A percentile compares a stretch with the other conserved stretches of the same genome.
phyloP scores from a whole-genome alignment of 2,888 invertebrate species.

The Sesia apiformis region DNA sequence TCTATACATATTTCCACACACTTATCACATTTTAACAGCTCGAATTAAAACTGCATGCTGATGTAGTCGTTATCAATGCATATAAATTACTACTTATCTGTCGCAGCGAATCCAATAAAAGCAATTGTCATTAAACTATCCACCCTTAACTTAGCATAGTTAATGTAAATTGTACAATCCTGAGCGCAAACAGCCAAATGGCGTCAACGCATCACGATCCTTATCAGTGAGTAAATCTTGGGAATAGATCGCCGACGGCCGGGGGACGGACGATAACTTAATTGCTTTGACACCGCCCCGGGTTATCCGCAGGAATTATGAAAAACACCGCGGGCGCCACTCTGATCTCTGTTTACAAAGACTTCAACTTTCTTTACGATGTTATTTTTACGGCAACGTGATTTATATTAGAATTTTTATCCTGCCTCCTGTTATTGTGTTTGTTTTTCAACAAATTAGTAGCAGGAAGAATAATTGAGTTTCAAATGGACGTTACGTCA shows the following conservation, averaged over 20 bases:
- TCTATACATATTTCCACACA: not conserved
- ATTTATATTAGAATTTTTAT: not conserved
- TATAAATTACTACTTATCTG: slow-evolving; percentile 53
- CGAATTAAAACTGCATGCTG: slow-evolving; percentile 28
- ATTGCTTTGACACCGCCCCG: slow-evolving; percentile 47
- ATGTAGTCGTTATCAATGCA: slow-evolving; percentile 32
- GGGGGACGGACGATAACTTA: slow-evolving; percentile 53
- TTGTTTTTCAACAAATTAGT: slow-evolving; percentile 30
- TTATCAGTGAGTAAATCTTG: slow-evolving; percentile 57
- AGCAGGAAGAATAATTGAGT: not conserved
- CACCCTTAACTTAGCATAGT: slow-evolving; percentile 40
- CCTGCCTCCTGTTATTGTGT: not conserved
- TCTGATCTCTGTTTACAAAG: slow-evolving; percentile 5
- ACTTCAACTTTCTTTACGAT: not conserved
- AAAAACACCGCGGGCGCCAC: slow-evolving; percentile 19
- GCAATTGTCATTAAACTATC: slow-evolving; percentile 56
- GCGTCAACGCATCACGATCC: slow-evolving; percentile 57
- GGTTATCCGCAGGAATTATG: slow-evolving; percentile 37
- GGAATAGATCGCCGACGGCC: slow-evolving; percentile 45
- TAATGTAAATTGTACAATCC: slow-evolving; percentile 65
- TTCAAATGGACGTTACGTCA: not conserved
- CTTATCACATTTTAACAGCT: slow-evolving; percentile 25
- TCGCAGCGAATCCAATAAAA: slow-evolving; percentile 40
- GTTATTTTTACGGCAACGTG: not conserved
- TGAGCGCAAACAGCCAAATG: slow-evolving; percentile 56